phyloP scores from a whole-genome alignment of 1,140 invertebrate species.

The Drosophila santomea region DNA sequence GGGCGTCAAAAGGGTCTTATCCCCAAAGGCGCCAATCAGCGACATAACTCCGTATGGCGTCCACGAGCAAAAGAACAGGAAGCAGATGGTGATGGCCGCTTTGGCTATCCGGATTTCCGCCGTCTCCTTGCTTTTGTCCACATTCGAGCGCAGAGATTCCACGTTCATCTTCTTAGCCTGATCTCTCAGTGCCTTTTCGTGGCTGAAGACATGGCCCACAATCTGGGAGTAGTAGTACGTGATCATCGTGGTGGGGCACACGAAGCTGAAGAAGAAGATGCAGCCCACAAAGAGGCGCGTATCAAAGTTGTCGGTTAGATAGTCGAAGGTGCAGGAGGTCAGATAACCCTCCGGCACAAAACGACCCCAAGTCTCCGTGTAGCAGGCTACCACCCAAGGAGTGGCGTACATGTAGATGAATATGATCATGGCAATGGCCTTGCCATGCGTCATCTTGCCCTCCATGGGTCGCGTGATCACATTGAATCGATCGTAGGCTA shows the following conservation, averaged over 20 bases:
- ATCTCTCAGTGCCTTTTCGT: slow-evolving; percentile 93
- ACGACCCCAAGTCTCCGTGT: slow-evolving; percentile 92
- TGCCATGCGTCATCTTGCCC: slow-evolving; percentile 90
- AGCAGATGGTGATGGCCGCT: slow-evolving; percentile 93
- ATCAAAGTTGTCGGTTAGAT: slow-evolving; percentile 90
- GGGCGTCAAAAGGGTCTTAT: slow-evolving; percentile 91
- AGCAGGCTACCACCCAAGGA: slow-evolving; percentile 92
- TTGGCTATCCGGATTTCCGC: slow-evolving; percentile 94
- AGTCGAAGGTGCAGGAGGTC: slow-evolving; percentile 93
- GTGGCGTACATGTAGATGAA: slow-evolving; percentile 91
- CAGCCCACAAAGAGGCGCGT: slow-evolving; percentile 90
- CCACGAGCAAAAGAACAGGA: slow-evolving; percentile 93
- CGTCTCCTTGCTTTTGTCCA: slow-evolving; percentile 88
- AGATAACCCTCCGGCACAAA: slow-evolving; percentile 94
- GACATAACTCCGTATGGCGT: slow-evolving; percentile 91
- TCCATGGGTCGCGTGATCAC: slow-evolving; percentile 93
- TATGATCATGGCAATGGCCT: slow-evolving; percentile 90
- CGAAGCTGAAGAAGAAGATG: slow-evolving; percentile 92
- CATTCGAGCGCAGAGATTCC: slow-evolving; percentile 92
- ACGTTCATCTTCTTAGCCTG: slow-evolving; percentile 97
- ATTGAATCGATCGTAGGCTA: slow-evolving; percentile 86
- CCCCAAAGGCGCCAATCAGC: slow-evolving; percentile 93
- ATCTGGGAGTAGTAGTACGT: slow-evolving; percentile 94
- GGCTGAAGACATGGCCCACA: slow-evolving; percentile 91
- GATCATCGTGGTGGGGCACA: slow-evolving; percentile 91